Evolutionary conservation across 2,888 invertebrate genomes (phyloP), one percentile per base, ranked within the genome.

Genomic region (Smittia sp.): DNA sequence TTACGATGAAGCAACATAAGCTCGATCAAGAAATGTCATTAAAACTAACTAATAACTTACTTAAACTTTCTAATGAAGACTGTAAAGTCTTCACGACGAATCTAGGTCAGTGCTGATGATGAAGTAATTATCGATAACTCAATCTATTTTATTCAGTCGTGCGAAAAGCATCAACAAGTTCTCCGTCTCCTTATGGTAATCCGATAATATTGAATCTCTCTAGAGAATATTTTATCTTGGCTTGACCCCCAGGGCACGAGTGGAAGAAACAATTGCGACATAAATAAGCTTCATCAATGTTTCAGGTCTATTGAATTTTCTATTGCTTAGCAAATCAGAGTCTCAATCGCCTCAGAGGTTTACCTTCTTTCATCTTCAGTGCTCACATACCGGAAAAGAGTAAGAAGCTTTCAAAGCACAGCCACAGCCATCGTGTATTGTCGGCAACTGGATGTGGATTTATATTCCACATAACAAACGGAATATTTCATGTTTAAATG

Each of bases 401-500:
- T 7, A 58, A n/a, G 22, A 58, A 58, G 22, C 22, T 58, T 18
- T 58, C 18, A 18, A 58, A n/a, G 22, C 22, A 9, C 58, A 58
- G 22, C 58, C 58, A 22, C 58, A n/a, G n/a, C n/a, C n/a, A 20
- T 20, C 18, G 22, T 58, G 11, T 15, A 58, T 9, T 7, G 22
- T 58, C 6, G n/a, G 46, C 46, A 46, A 46, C 11, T 58, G 4
- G 22, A 38, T 38, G 38, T 52, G 15, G 52, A 63, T 58, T 58
- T 58, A 58, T 58, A 58, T 58, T 58, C 58, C 58, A 58, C 58
- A 63, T 27, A 63, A 18, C 63, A 63, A 63, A 63, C 63, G n/a
- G 27, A 63, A 63, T 63, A 63, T 25, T 63, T 63, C 20, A 63
- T 63, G 63, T 27, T 20, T 22, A 63, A 63, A 63, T 63, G 63